Evolutionary conservation across 2,888 invertebrate species (phyloP).

Genomic region (Blomia tropicalis): DNA sequence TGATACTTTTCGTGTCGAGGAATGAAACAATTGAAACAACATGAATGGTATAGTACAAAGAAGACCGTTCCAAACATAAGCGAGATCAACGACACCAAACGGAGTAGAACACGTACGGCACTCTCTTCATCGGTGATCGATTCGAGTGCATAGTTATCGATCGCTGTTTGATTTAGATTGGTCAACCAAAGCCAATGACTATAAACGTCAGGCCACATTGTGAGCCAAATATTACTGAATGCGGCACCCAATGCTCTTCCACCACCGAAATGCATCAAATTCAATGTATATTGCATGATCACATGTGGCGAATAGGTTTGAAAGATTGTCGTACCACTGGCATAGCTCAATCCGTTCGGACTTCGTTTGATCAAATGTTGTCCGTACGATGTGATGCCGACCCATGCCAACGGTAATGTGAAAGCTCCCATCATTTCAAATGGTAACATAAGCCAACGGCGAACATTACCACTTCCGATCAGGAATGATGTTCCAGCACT

Average conservation of each 20-base stretch:
- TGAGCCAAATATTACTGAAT: constrained; percentile 20
- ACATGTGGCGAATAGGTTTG: constrained; percentile 24
- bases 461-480: not conserved
- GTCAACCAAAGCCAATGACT: constrained; percentile 24
- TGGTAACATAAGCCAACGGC: constrained; percentile 27
- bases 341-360: constrained; percentile 23
- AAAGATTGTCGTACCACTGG: constrained; percentile 22
- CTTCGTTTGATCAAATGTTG: constrained; percentile 40
- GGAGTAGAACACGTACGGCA: constrained; percentile 22
- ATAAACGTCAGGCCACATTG: constrained; percentile 20
- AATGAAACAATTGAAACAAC: constrained; percentile 16
- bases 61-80: constrained; percentile 10
- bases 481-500: constrained; percentile 34
- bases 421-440: constrained; percentile 30
- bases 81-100: constrained; percentile 15
- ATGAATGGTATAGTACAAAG: constrained; percentile 19
- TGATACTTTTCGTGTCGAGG: not conserved
- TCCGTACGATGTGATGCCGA: constrained; percentile 33
- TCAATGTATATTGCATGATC: constrained; percentile 28
- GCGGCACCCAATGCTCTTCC: constrained; percentile 25
- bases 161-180: constrained; percentile 5
- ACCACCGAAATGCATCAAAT: constrained; percentile 28
- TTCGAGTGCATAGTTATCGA: constrained; percentile 15
- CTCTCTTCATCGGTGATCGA: constrained; percentile 3
- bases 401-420: constrained; percentile 27